Base-by-base conservation (phyloP, 2,797 vertebrate species). In the Pipistrellus pygmaeus region DNA sequence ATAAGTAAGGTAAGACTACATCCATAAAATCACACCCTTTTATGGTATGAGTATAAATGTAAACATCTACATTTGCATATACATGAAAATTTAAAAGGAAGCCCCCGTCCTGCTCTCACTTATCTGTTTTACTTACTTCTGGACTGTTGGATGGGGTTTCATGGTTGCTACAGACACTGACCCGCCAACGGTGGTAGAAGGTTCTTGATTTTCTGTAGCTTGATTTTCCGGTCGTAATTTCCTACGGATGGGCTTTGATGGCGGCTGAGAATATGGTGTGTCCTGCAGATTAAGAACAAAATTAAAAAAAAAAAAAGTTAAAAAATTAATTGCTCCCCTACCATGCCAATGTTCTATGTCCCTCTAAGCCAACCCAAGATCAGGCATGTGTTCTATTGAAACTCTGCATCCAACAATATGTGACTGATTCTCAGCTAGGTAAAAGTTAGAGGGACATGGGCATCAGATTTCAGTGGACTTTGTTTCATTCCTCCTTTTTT, bases 241-340 rank as follows among this genome's bases (percentile, higher is more conserved):
- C 97, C 99, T 98, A 84, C 99, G 99, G 72, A 99, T 94, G 0
- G 99, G 99, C 97, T 99, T 99, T 97, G 99, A 99, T 30, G 99
- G 99, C 0, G 98, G 98, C 66, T 99, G 99, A 97, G 97, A 76
- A 21, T 98, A 97, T 62, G 98, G 89, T 60, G 96, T 94, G 80
- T 99, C 99, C 99, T 99, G 98, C 44, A 82, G 90, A 88, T 68
- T 88, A 94, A 90, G 93, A 93, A 85, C 95, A 97, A 83, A 81
- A 88, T 35, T 51, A 53, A 92, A 64, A 14, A 0, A 18, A 7
- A 18, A 35, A 13, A 66, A 85, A 32, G 51, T 77, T 84, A 60
- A 88, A 76, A 44, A 83, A 46, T 15, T 18, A 73, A 91, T 85
- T 81, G 41, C 4, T 46, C 41, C 25, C 8, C 18, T 41, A 48